These are phyloP conservation scores for Exaiptasia diaphana DNA, from an alignment of 64 coral and sea anemone species.

Conservation along the genomic window DNA sequence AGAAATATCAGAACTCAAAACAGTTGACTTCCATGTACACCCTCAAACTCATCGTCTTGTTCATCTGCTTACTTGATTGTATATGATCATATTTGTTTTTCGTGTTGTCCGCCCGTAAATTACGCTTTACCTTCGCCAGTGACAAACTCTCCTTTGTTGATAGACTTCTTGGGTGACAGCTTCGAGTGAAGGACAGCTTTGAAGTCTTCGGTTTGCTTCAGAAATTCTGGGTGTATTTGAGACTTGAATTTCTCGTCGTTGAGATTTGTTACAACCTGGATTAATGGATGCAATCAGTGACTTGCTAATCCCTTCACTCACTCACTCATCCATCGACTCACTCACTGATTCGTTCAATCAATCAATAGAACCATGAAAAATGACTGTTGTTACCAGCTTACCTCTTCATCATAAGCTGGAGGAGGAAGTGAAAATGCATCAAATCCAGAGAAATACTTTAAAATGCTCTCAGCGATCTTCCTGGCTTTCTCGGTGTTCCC, in stretches of 20 bases:
- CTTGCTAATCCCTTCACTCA: too few relatives aligned
- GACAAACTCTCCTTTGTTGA: conserved; percentile 62
- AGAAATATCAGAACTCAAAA: not conserved
- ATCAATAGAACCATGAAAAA: too few relatives aligned
- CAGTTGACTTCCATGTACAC: too few relatives aligned
- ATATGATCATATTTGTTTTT: too few relatives aligned
- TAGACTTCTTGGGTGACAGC: conserved; percentile 50
- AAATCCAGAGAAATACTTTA: conserved; percentile 69
- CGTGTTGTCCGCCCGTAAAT: too few relatives aligned
- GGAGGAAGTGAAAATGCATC: conserved; percentile 68
- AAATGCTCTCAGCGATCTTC: conserved; percentile 64
- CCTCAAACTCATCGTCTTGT: too few relatives aligned
- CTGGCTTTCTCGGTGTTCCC: not conserved
- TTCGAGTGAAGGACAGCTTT: conserved; percentile 29
- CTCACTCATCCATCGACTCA: too few relatives aligned
- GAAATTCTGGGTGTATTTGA: conserved; percentile 45
- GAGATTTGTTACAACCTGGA: not conserved
- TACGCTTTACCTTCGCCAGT: conserved; percentile 86
- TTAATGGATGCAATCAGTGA: too few relatives aligned
- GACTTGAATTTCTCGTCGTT: conserved; percentile 30
- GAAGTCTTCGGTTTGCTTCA: conserved; percentile 51
- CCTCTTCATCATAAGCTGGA: conserved; percentile 57
- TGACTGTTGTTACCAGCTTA: too few relatives aligned
- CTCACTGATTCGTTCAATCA: too few relatives aligned
- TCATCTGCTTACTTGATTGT: too few relatives aligned